Evolutionary conservation across 37 sponge, comb jelly and placozoan genomes (phyloP).

Genomic region (Diacarnus erythraeanus): DNA sequence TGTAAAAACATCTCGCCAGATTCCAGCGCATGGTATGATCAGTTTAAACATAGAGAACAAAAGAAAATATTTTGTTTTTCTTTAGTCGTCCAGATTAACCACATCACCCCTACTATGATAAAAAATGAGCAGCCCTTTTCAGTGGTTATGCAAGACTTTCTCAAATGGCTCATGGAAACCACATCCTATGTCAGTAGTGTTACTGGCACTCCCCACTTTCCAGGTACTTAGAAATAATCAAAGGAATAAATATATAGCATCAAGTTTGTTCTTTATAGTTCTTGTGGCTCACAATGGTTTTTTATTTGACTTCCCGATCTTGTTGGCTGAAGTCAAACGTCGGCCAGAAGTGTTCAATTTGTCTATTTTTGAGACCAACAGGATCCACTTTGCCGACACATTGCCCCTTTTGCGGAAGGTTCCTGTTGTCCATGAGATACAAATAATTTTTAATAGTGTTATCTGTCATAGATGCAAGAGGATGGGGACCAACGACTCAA

Average conservation of each 20-base stretch:
- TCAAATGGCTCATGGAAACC: neutral
- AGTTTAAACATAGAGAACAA: neutral
- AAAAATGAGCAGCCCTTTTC: neutral
- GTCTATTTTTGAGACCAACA: neutral
- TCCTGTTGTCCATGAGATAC: neutral
- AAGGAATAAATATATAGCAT: too few species aligned
- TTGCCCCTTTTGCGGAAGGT: constrained; percentile 5
- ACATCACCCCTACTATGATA: constrained; percentile 29
- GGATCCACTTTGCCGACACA: constrained; percentile 57
- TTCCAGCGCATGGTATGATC: constrained; percentile 16
- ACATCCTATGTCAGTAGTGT: neutral
- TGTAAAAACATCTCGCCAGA: constrained; percentile 21
- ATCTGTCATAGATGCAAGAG: neutral
- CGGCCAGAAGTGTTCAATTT: neutral
- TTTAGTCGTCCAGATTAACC: constrained; percentile 2
- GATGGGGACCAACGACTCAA: neutral
- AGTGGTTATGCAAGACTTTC: constrained; percentile 1
- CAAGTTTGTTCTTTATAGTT: constrained; percentile 21
- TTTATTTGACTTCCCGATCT: constrained; percentile 53
- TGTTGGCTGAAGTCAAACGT: constrained; percentile 57
- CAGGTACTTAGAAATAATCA: too few species aligned
- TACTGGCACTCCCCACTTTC: too few species aligned
- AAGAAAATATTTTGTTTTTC: neutral
- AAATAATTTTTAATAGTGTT: neutral
- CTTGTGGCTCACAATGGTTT: constrained; percentile 67